Conservation (phyloP, 2,888 invertebrate species). For the Amiota mariae region DNA sequence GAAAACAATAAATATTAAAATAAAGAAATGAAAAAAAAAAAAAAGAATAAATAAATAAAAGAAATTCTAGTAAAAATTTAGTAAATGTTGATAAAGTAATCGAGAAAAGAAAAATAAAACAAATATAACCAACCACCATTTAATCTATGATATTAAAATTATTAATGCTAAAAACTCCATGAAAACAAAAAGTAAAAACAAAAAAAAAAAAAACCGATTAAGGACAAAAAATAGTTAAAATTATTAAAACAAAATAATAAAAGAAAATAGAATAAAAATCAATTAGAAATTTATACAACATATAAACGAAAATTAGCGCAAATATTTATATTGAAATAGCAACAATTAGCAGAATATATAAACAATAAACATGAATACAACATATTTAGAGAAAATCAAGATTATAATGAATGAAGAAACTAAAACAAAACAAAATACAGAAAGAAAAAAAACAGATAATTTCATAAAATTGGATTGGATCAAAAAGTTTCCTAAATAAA, state of each 20-base stretch:
- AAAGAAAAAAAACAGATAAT: background rate
- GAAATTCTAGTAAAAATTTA: too few species aligned
- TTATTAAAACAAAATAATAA: background rate
- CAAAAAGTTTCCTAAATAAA: too few species aligned
- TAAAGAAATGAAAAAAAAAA: background rate
- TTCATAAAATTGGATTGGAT: too few species aligned
- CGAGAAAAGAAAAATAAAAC: background rate
- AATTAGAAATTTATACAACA: background rate
- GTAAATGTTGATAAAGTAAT: background rate
- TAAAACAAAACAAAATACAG: background rate
- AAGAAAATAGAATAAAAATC: background rate
- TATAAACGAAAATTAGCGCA: background rate
- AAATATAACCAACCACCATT: background rate
- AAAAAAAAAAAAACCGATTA: background rate
- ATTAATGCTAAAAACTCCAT: too few species aligned
- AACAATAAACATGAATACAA: background rate
- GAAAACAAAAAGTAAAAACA: background rate
- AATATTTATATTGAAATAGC: background rate
- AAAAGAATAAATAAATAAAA: background rate
- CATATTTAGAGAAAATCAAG: background rate
- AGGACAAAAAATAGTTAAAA: background rate
- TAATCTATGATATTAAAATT: too few species aligned
- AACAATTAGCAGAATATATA: conserved; percentile 3
- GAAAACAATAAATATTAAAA: background rate
- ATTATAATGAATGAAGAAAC: background rate